These are phyloP conservation scores for Zaprionus kolodkinae DNA, from an alignment of 1,140 invertebrate species.

Conservation along the genomic window DNA sequence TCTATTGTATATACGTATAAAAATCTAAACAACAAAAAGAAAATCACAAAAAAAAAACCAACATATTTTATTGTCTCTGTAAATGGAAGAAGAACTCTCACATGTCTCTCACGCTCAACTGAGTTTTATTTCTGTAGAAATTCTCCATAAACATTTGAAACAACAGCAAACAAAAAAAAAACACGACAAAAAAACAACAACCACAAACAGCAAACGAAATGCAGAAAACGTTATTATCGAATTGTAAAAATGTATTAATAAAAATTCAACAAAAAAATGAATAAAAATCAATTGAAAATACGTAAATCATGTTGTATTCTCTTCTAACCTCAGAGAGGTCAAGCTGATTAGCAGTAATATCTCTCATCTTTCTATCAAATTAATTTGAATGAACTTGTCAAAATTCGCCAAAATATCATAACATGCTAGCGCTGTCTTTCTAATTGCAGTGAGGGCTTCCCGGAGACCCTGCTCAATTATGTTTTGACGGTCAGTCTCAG, in stretches of 20 bases:
- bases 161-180: slow-evolving; percentile 19
- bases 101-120: slow-evolving; percentile 80
- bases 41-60: slow-evolving; percentile 51
- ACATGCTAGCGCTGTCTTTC: slow-evolving; percentile 48
- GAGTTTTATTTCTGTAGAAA: slow-evolving; percentile 61
- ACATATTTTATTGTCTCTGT: slow-evolving; percentile 56
- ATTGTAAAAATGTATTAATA: slow-evolving; percentile 68
- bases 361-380: neutral
- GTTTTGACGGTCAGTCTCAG: slow-evolving; percentile 15
- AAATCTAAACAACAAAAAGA: slow-evolving; percentile 57
- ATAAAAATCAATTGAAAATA: slow-evolving; percentile 76
- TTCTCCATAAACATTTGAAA: slow-evolving; percentile 67
- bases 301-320: slow-evolving; percentile 6
- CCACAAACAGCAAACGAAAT: slow-evolving; percentile 62
- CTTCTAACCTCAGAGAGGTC: slow-evolving; percentile 41
- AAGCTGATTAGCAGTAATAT: slow-evolving; percentile 45
- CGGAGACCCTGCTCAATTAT: slow-evolving; percentile 31
- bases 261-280: slow-evolving; percentile 73
- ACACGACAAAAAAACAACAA: slow-evolving; percentile 25
- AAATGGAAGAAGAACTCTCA: slow-evolving; percentile 61
- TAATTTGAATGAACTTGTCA: slow-evolving; percentile 42
- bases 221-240: slow-evolving; percentile 76
- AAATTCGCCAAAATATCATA: slow-evolving; percentile 51
- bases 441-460: slow-evolving; percentile 44
- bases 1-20: slow-evolving; percentile 51